Evolutionary conservation across 2,113 vertebrate genomes (phyloP).

Genomic region (Micromys minutus): DNA sequence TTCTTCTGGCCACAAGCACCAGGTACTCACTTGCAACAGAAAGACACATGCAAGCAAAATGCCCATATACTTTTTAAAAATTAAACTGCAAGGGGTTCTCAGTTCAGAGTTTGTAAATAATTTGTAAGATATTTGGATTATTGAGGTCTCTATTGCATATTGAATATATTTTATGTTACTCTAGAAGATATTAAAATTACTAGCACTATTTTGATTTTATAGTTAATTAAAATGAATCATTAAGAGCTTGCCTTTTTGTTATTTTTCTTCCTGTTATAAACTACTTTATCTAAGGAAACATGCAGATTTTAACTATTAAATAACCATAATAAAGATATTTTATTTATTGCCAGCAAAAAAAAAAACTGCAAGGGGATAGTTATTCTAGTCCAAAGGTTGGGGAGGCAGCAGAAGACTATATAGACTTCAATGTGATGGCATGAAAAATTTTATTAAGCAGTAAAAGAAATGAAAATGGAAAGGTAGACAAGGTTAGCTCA

Average conservation of each 20-base stretch:
- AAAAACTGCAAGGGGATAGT: neutral
- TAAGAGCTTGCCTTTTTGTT: conserved; percentile 67
- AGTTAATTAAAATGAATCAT: conserved; percentile 68
- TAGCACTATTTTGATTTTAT: conserved; percentile 74
- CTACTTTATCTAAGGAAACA: conserved; percentile 70
- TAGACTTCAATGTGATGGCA: neutral
- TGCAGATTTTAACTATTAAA: conserved; percentile 75
- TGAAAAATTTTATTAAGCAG: neutral
- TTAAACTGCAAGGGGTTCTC: neutral
- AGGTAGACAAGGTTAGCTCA: neutral
- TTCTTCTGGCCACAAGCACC: neutral
- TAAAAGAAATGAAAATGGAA: conserved; percentile 26
- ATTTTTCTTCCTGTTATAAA: conserved; percentile 70
- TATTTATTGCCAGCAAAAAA: conserved; percentile 68
- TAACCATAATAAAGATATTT: conserved; percentile 71
- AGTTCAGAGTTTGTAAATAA: conserved; percentile 70
- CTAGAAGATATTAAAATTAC: conserved; percentile 68
- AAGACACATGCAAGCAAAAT: neutral
- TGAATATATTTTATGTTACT: conserved; percentile 77
- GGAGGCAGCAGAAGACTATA: neutral
- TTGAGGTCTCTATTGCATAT: conserved; percentile 69
- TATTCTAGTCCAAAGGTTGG: neutral
- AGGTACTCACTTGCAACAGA: neutral
- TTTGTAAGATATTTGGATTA: conserved; percentile 55
- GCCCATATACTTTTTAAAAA: neutral